Conservation (phyloP, 2,113 vertebrate genomes). For the Platysteira castanea region DNA sequence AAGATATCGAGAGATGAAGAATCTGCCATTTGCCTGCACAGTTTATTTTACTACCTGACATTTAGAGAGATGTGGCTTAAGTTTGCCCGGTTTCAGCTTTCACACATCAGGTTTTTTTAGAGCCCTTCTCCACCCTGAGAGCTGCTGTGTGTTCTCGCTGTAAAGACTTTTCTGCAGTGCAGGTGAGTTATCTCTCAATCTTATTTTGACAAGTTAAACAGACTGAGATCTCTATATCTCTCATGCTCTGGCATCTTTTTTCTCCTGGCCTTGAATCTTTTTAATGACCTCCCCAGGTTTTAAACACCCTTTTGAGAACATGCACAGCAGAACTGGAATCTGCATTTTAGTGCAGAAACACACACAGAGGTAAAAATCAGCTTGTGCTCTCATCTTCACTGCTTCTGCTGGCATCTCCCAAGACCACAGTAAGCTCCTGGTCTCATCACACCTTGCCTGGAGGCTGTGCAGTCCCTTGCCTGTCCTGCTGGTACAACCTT, state of each 20-base stretch:
- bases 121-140: neutral
- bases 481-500: accelerated
- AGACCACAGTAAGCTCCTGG: neutral
- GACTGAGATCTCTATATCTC: neutral
- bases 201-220: constrained; percentile 16
- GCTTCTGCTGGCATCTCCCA: neutral
- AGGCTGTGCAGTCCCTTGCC: neutral
- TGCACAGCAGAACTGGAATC: neutral
- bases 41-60: constrained; percentile 14
- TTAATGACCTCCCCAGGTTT: neutral
- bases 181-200: neutral
- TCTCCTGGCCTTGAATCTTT: neutral
- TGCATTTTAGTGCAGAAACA: neutral
- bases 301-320: neutral
- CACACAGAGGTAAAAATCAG: neutral
- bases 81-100: neutral
- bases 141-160: neutral
- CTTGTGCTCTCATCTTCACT: neutral
- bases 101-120: neutral
- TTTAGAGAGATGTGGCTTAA: neutral
- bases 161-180: neutral
- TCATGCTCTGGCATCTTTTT: neutral
- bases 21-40: neutral
- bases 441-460: neutral
- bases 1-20: neutral